A percentile compares a stretch with the other conserved stretches of the same genome.
Conservation (phyloP, 2,113 vertebrate genomes). For the Sceloporus undulatus region DNA sequence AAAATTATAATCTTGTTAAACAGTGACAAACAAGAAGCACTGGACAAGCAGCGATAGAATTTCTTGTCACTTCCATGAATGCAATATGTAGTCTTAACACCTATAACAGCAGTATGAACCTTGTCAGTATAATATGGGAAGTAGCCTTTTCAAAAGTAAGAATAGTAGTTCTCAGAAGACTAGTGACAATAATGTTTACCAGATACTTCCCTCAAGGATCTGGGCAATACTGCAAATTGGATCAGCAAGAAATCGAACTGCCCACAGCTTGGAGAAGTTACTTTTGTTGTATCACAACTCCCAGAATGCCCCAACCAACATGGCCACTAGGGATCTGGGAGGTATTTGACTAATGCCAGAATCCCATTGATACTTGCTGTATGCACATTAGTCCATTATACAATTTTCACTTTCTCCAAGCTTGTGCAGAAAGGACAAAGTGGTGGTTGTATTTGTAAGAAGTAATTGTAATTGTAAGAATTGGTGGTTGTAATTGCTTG, state of each 20-base stretch:
- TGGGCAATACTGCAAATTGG: background rate
- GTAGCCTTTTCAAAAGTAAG: background rate
- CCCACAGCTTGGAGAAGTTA: too few species aligned
- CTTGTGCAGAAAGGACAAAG: too few species aligned
- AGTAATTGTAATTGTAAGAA: too few species aligned
- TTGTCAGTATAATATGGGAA: background rate
- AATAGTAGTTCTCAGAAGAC: background rate
- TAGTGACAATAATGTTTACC: background rate
- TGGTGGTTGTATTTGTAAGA: too few species aligned
- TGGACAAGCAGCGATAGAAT: background rate
- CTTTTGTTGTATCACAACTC: background rate
- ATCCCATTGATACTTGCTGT: too few species aligned
- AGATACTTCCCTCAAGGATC: background rate
- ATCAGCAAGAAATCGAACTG: background rate
- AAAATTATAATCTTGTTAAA: constrained; percentile 10
- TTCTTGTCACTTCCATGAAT: background rate
- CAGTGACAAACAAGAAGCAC: background rate
- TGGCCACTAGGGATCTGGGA: too few species aligned
- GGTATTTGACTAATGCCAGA: too few species aligned
- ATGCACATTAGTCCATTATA: too few species aligned
- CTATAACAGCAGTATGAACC: background rate
- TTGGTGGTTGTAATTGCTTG: too few species aligned
- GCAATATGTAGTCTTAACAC: background rate
- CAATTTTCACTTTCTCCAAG: too few species aligned
- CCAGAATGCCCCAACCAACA: too few species aligned